Conservation (phyloP, 1,140 invertebrate genomes). For the Habropoda laboriosa region DNA sequence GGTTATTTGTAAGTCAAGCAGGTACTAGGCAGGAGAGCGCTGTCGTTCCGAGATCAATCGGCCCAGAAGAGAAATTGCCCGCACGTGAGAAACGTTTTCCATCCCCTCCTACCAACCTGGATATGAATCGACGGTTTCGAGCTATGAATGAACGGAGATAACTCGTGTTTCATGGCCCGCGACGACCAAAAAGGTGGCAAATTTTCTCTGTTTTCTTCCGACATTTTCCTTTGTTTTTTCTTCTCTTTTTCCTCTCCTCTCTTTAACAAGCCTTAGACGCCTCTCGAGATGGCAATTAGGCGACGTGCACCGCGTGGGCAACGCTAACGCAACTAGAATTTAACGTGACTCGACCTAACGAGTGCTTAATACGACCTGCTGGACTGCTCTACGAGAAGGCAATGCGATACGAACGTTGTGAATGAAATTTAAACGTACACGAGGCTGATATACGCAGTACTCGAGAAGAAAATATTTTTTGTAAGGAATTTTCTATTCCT, state of each 20-base stretch:
- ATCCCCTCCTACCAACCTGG: background rate
- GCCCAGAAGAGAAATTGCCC: constrained; percentile 4
- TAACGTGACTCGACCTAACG: background rate
- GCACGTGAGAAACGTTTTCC: constrained; percentile 12
- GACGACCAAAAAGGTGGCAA: background rate
- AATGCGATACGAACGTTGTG: background rate
- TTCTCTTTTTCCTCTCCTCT: background rate
- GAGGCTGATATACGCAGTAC: no score
- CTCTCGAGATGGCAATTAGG: constrained; percentile 11
- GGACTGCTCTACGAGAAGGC: background rate
- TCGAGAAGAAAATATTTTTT: background rate
- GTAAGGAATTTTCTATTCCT: background rate
- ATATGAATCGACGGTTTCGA: constrained; percentile 9
- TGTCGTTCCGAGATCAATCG: constrained; percentile 32
- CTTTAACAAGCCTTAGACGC: background rate
- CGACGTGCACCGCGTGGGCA: background rate
- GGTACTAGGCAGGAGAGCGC: background rate
- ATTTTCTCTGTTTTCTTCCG: background rate
- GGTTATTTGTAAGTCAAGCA: constrained; percentile 36
- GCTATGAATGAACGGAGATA: constrained; percentile 1
- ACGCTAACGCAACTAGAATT: background rate
- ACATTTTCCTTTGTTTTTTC: no score
- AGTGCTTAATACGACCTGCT: constrained; percentile 1
- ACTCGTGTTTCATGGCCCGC: background rate
- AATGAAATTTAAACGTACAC: background rate